Percentiles rank a stretch among this genome's conserved stretches.
Evolutionary conservation across 2,888 invertebrate species (phyloP).

Genomic region (Spisula solida): DNA sequence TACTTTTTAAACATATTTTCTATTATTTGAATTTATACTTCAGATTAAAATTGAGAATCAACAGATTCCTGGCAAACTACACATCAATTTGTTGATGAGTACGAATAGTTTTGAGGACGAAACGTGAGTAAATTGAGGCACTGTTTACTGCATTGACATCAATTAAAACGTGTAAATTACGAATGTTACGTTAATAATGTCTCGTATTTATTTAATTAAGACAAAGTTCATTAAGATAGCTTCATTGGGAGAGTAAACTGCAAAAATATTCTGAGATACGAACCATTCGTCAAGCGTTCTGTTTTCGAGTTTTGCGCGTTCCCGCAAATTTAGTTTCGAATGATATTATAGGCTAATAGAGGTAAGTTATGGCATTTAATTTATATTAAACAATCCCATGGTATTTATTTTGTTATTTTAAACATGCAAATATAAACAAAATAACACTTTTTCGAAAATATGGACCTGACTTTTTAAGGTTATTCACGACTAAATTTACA

Average conservation of each 20-base stretch:
- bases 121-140: not conserved
- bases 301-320: conserved; percentile 11
- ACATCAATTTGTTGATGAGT: too few relatives aligned
- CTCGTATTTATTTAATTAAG: not conserved
- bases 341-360: not conserved
- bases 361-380: too few relatives aligned
- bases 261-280: not conserved
- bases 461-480: too few relatives aligned
- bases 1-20: too few relatives aligned
- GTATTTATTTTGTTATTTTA: too few relatives aligned
- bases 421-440: too few relatives aligned
- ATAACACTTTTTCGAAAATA: too few relatives aligned
- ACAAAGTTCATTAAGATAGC: not conserved
- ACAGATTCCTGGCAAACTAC: too few relatives aligned
- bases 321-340: conserved; percentile 21
- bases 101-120: not conserved
- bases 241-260: too few relatives aligned
- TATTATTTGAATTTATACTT: not conserved
- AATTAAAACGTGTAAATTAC: not conserved
- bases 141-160: not conserved
- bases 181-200: not conserved
- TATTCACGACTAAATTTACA: too few relatives aligned
- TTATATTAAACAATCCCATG: too few relatives aligned
- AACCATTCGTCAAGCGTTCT: not conserved
- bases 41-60: too few relatives aligned